phyloP scores from a whole-genome alignment of 2,113 vertebrate species.

The Galbula dea region DNA sequence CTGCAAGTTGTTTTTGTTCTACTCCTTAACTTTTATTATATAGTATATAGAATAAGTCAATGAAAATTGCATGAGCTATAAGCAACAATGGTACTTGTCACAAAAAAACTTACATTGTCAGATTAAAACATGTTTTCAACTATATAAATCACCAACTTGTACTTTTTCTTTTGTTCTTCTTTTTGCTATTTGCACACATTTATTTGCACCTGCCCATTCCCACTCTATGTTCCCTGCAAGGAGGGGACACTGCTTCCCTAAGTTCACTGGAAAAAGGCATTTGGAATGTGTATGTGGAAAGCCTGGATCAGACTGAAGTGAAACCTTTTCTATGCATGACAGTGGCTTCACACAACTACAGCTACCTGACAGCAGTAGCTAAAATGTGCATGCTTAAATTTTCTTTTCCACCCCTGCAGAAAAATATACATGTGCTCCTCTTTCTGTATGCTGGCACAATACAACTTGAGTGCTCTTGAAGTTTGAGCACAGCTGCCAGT shows the following conservation, averaged over 20 bases:
- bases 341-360: not conserved
- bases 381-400: not conserved
- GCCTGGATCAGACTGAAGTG: not conserved
- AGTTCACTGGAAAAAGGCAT: not conserved
- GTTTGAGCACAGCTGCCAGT: not conserved
- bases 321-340: accelerated
- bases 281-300: not conserved
- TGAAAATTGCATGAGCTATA: conserved; percentile 35
- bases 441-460: not conserved
- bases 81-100: not conserved
- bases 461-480: not conserved
- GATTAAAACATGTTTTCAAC: not conserved
- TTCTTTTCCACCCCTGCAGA: not conserved
- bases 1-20: conserved; percentile 72
- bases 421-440: accelerated
- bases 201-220: not conserved
- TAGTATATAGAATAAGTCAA: conserved; percentile 38
- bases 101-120: not conserved
- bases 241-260: accelerated
- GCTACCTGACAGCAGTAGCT: not conserved
- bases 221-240: not conserved
- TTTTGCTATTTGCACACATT: not conserved
- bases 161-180: not conserved
- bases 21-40: conserved; percentile 70
- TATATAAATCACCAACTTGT: not conserved